These are phyloP conservation scores for Pseudococcus jackbeardsleyi DNA, from an alignment of 2,888 invertebrate genomes.

Conservation along the genomic window DNA sequence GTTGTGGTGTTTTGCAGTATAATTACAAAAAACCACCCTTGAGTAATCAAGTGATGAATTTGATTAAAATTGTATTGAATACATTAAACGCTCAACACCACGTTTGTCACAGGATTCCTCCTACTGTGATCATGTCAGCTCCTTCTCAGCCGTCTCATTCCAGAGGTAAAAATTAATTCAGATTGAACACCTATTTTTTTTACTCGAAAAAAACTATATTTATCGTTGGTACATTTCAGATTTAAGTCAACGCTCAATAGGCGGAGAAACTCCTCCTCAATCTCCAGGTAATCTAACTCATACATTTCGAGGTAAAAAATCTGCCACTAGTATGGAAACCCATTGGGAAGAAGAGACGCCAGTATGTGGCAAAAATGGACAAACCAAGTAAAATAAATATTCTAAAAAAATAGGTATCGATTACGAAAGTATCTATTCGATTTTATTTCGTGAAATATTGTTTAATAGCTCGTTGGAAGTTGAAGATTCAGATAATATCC, in stretches of 20 bases:
- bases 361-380: slow-evolving; percentile 2
- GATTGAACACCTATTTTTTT: background rate
- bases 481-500: slow-evolving; percentile 12
- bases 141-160: slow-evolving; percentile 74
- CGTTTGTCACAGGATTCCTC: slow-evolving; percentile 87
- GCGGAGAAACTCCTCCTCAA: slow-evolving; percentile 62
- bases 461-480: slow-evolving; percentile 53
- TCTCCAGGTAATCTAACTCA: slow-evolving; percentile 64
- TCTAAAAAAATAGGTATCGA: background rate
- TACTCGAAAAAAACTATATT: background rate
- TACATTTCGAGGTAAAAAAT: slow-evolving; percentile 67
- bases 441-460: background rate
- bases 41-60: slow-evolving; percentile 78
- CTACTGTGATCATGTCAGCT: slow-evolving; percentile 82
- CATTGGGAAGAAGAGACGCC: slow-evolving; percentile 79
- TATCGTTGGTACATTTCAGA: slow-evolving; percentile 1
- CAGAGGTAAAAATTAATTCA: slow-evolving; percentile 72
- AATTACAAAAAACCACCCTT: slow-evolving; percentile 80
- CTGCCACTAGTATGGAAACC: slow-evolving; percentile 73
- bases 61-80: slow-evolving; percentile 91
- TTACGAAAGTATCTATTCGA: background rate
- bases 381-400: background rate
- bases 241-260: slow-evolving; percentile 57
- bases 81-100: slow-evolving; percentile 93
- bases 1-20: slow-evolving; percentile 73